A percentile compares a stretch with the other conserved stretches of the same genome.
phyloP scores from a whole-genome alignment of 2,113 vertebrate species.

The Megaceryle torquata region DNA sequence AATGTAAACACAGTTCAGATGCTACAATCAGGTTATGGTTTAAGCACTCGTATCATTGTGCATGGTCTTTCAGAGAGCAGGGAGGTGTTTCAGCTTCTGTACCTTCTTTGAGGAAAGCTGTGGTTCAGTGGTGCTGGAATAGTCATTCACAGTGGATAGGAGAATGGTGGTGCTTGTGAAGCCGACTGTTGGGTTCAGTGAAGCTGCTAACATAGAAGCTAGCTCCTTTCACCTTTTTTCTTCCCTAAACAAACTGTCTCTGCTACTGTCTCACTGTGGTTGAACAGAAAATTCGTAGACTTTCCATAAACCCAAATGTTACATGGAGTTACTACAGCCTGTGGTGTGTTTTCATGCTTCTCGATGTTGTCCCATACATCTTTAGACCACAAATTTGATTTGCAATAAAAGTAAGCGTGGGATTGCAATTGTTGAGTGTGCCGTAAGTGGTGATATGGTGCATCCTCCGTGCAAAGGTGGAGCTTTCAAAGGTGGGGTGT shows the following conservation, averaged over 20 bases:
- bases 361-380: rapidly evolving
- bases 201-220: neutral
- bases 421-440: neutral
- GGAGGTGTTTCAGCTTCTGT: neutral
- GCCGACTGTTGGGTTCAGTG: neutral
- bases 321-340: neutral
- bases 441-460: rapidly evolving
- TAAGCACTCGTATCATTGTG: rapidly evolving
- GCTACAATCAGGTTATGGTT: neutral
- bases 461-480: rapidly evolving
- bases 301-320: neutral
- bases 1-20: too few relatives aligned
- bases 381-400: neutral
- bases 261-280: neutral
- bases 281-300: neutral
- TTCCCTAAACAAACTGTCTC: neutral
- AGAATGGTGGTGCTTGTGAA: neutral
- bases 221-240: neutral
- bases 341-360: neutral
- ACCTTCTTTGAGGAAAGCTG: neutral
- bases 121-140: neutral
- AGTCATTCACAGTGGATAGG: neutral
- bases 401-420: neutral
- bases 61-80: neutral
- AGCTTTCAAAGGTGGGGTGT: neutral